Conservation (phyloP, 2,888 invertebrate genomes). For the Cistogaster globosa region DNA sequence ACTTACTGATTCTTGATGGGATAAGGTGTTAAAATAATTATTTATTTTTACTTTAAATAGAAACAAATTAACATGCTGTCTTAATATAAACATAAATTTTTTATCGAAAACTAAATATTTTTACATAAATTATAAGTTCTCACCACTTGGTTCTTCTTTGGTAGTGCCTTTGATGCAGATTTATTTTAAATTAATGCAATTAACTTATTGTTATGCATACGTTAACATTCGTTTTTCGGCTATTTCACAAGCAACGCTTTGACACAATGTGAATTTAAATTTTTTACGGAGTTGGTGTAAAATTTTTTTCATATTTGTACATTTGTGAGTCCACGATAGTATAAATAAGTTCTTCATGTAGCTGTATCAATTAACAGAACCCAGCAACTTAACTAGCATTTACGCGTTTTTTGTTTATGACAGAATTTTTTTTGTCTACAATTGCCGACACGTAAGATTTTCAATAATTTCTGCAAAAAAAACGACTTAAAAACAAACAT, state of each 20-base stretch:
- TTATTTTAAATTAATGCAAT: not conserved
- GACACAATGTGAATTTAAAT: not conserved
- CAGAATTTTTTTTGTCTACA: too few relatives aligned
- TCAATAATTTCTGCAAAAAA: too few relatives aligned
- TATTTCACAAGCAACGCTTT: not conserved
- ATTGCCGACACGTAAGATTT: too few relatives aligned
- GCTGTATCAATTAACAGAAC: too few relatives aligned
- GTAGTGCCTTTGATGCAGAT: not conserved
- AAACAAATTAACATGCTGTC: constrained; percentile 55
- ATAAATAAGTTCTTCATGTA: too few relatives aligned
- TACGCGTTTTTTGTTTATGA: too few relatives aligned
- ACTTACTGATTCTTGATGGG: constrained; percentile 7
- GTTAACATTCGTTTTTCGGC: not conserved
- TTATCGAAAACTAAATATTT: constrained; percentile 25
- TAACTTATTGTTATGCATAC: not conserved
- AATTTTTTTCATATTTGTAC: too few relatives aligned
- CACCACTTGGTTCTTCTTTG: not conserved
- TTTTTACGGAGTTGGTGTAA: too few relatives aligned
- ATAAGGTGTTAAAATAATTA: constrained; percentile 59
- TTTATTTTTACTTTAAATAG: constrained; percentile 22
- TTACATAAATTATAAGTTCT: not conserved
- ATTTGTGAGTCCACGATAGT: too few relatives aligned
- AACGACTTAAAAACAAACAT: too few relatives aligned
- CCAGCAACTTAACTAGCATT: too few relatives aligned
- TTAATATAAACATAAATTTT: constrained; percentile 54